Conservation (phyloP, 2,113 vertebrate species). For the Oreotrochilus melanogaster region DNA sequence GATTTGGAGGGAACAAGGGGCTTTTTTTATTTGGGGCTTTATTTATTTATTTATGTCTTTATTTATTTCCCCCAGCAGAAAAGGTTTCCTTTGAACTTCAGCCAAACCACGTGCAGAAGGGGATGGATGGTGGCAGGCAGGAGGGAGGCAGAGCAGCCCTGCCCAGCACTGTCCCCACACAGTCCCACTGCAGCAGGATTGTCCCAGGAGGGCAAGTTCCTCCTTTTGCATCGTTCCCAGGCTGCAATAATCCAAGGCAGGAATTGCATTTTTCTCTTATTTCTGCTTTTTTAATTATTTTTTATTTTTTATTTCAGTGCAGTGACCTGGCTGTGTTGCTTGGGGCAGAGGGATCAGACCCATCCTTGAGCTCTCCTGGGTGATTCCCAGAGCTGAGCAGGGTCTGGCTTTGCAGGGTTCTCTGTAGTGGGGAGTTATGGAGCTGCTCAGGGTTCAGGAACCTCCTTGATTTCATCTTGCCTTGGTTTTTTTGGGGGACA, state of each 20-base stretch:
- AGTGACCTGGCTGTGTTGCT: background rate
- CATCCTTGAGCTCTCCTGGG: accelerated
- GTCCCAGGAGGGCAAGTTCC: background rate
- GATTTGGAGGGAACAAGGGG: background rate
- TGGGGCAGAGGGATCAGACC: background rate
- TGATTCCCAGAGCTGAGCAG: accelerated
- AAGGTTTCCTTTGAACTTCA: background rate
- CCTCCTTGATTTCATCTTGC: background rate
- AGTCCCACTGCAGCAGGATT: accelerated
- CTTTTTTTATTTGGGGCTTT: too few relatives aligned
- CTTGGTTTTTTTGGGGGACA: background rate
- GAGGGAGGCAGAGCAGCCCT: background rate
- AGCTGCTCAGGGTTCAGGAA: background rate
- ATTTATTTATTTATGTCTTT: too few relatives aligned
- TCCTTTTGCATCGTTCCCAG: background rate
- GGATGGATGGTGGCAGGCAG: background rate
- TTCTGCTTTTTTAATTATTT: background rate
- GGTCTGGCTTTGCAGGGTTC: background rate
- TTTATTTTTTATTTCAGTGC: background rate
- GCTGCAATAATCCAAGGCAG: background rate
- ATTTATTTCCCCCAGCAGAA: background rate
- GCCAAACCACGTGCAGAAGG: accelerated
- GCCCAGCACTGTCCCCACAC: background rate
- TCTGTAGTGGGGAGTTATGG: too few relatives aligned
- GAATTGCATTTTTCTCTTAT: too few relatives aligned